These are phyloP conservation scores for Tetraneura akinire DNA, from an alignment of 1,140 invertebrate species.

Conservation along the genomic window DNA sequence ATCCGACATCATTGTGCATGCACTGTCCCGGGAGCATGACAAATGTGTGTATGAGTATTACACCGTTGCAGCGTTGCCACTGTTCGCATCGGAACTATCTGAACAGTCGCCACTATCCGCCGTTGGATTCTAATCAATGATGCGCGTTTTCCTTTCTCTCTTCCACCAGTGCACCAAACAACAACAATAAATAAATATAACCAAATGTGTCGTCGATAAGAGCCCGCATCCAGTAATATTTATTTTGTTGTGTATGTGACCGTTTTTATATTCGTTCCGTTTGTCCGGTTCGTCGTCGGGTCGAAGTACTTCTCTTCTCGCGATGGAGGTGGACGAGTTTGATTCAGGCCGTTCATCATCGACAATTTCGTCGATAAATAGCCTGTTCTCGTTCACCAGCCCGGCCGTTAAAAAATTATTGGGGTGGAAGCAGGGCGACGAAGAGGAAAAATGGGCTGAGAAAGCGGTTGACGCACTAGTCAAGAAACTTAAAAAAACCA, in stretches of 20 bases:
- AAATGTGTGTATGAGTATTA: slow-evolving; percentile 13
- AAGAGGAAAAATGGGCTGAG: slow-evolving; percentile 99
- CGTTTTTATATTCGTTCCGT: too few species aligned
- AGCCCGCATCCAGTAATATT: too few species aligned
- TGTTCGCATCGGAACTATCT: neutral
- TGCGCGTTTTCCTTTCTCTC: slow-evolving; percentile 41
- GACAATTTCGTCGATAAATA: slow-evolving; percentile 73
- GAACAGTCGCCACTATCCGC: slow-evolving; percentile 5
- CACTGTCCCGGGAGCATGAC: neutral
- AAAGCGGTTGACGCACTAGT: slow-evolving; percentile 98
- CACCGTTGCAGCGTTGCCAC: slow-evolving; percentile 34
- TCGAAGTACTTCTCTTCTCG: neutral
- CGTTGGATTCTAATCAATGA: slow-evolving; percentile 47
- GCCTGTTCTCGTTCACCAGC: slow-evolving; percentile 93
- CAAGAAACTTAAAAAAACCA: slow-evolving; percentile 95
- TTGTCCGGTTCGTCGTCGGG: too few species aligned
- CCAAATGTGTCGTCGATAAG: too few species aligned
- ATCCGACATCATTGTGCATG: slow-evolving; percentile 21
- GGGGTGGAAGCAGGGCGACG: slow-evolving; percentile 96
- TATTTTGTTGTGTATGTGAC: too few species aligned
- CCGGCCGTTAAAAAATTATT: slow-evolving; percentile 95
- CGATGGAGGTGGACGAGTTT: slow-evolving; percentile 80
- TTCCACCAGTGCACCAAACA: neutral
- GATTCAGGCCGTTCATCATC: slow-evolving; percentile 68
- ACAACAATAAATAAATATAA: slow-evolving; percentile 26